These are phyloP conservation scores for Pygoscelis antarcticus DNA, from an alignment of 2,113 vertebrate genomes.

Conservation along the genomic window DNA sequence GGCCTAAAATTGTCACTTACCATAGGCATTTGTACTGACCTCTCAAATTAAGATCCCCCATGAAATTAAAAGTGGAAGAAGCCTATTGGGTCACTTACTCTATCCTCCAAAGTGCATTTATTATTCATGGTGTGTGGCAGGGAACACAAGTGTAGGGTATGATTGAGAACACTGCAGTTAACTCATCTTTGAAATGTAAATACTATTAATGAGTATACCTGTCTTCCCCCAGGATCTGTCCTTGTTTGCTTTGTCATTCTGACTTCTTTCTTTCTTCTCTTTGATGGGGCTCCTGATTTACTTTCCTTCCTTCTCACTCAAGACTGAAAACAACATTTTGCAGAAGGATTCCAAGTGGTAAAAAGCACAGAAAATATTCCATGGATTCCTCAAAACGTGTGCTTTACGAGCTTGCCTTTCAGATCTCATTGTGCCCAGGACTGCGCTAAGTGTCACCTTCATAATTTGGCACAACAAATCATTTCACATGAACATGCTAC, in stretches of 20 bases:
- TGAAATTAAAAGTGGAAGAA: slow-evolving; percentile 36
- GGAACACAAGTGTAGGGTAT: background rate
- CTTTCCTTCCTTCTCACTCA: slow-evolving; percentile 1
- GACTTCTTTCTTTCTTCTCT: background rate
- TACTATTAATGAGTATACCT: slow-evolving; percentile 40
- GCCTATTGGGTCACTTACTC: background rate
- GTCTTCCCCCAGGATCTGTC: slow-evolving; percentile 18
- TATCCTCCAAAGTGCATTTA: slow-evolving; percentile 1
- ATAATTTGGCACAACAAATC: background rate
- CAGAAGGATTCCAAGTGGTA: background rate
- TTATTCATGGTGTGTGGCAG: slow-evolving; percentile 25
- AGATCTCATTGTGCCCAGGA: background rate
- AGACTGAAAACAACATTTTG: background rate
- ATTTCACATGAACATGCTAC: background rate
- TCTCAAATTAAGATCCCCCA: slow-evolving; percentile 20
- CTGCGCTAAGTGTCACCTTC: background rate
- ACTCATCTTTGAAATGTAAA: slow-evolving; percentile 65
- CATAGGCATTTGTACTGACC: slow-evolving; percentile 23
- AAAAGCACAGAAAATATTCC: background rate
- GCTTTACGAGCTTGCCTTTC: background rate
- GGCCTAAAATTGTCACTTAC: slow-evolving; percentile 30
- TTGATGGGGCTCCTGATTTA: background rate
- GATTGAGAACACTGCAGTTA: background rate
- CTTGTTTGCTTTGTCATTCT: slow-evolving; percentile 23
- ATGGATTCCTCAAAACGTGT: background rate